Evolutionary conservation across 2,888 invertebrate species (phyloP).

Genomic region (Electrophaes corylata): DNA sequence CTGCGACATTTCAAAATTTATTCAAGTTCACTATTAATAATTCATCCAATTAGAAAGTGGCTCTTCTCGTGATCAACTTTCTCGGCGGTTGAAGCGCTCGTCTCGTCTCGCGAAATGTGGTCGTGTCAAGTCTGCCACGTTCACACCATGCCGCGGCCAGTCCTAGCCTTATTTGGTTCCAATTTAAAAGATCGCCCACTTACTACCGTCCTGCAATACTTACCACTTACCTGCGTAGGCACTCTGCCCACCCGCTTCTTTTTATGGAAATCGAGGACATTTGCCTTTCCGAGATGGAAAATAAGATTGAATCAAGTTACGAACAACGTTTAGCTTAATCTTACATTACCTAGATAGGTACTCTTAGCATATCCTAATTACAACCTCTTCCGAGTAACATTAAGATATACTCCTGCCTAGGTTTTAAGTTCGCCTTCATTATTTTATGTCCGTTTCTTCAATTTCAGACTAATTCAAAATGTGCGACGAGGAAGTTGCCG

Average conservation of each 20-base stretch:
- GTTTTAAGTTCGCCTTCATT: background rate
- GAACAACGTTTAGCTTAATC: background rate
- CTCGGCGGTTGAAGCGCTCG: constrained; percentile 56
- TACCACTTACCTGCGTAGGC: constrained; percentile 65
- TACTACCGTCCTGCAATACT: constrained; percentile 51
- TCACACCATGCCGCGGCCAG: constrained; percentile 55
- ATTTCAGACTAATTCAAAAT: constrained; percentile 77
- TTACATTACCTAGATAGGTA: background rate
- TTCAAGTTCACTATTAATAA: constrained; percentile 1
- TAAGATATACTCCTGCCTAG: too few species aligned
- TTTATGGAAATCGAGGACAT: constrained; percentile 49
- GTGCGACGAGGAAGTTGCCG: constrained; percentile 91
- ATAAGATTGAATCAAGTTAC: constrained; percentile 8
- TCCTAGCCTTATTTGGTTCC: constrained; percentile 73
- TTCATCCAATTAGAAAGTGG: constrained; percentile 60
- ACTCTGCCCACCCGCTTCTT: constrained; percentile 59
- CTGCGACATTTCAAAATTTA: constrained; percentile 29
- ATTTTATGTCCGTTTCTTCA: constrained; percentile 32
- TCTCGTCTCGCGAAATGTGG: constrained; percentile 50
- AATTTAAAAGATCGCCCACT: constrained; percentile 71
- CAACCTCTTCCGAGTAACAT: background rate
- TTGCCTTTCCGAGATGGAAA: constrained; percentile 21
- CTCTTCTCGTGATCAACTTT: constrained; percentile 58
- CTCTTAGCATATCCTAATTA: background rate
- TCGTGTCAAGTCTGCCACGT: constrained; percentile 71